phyloP scores from a whole-genome alignment of 2,797 vertebrate species.

The Alfaro cultratus region DNA sequence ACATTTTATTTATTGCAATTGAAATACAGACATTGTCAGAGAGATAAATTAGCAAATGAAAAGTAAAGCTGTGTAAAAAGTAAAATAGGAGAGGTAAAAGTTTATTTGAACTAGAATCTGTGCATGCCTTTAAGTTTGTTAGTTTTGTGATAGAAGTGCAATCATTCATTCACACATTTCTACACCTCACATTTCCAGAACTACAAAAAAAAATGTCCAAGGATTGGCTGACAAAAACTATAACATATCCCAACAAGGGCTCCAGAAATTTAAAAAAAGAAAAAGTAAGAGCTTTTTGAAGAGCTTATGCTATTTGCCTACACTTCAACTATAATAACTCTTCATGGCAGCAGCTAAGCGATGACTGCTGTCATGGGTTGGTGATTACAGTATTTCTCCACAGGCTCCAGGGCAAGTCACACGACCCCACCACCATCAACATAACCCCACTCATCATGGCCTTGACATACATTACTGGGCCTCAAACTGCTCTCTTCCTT shows the following conservation, averaged over 20 bases:
- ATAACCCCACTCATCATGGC: constrained; percentile 44
- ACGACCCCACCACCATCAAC: constrained; percentile 45
- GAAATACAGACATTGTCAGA: not conserved
- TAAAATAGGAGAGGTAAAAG: not conserved
- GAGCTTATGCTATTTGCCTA: constrained; percentile 11
- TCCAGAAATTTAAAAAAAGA: constrained; percentile 1
- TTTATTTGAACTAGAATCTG: not conserved
- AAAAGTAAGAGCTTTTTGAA: constrained; percentile 7
- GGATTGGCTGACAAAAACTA: not conserved
- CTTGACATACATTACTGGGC: constrained; percentile 34
- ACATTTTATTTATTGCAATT: not conserved
- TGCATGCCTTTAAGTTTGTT: not conserved
- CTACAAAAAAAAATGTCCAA: not conserved
- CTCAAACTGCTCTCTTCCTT: constrained; percentile 21
- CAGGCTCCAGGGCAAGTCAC: constrained; percentile 38
- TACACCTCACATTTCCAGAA: not conserved
- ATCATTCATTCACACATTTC: not conserved
- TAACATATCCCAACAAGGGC: not conserved
- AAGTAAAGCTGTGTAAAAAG: not conserved
- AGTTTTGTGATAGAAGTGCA: not conserved
- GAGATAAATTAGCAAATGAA: not conserved
- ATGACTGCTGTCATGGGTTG: constrained; percentile 22
- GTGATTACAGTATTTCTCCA: constrained; percentile 46
- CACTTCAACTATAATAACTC: constrained; percentile 19
- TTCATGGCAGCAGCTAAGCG: constrained; percentile 32